These are phyloP conservation scores for Drosophila pseudotakahashii DNA, from an alignment of 2,888 invertebrate genomes.

Conservation along the genomic window DNA sequence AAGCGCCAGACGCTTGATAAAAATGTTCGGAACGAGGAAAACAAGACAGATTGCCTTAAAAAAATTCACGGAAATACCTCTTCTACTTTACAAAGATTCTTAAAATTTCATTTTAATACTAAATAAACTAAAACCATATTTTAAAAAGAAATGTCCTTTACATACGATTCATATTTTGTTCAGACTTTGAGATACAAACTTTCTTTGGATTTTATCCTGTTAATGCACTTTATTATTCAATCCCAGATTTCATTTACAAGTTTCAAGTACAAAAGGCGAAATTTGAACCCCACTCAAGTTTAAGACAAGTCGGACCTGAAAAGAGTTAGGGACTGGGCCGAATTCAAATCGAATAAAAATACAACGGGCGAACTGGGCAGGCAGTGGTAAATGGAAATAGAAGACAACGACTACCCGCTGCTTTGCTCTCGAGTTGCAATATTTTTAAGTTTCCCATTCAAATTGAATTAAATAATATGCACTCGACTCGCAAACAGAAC, in stretches of 20 bases:
- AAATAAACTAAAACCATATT: too few relatives aligned
- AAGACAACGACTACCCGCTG: slow-evolving; percentile 41
- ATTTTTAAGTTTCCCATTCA: slow-evolving; percentile 58
- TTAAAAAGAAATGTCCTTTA: too few relatives aligned
- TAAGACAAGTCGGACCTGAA: slow-evolving; percentile 9
- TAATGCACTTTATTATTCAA: not conserved
- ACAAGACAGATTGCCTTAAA: too few relatives aligned
- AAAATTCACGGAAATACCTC: too few relatives aligned
- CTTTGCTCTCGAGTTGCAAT: slow-evolving; percentile 56
- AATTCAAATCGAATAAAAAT: slow-evolving; percentile 35
- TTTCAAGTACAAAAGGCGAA: not conserved
- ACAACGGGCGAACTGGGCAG: slow-evolving; percentile 22
- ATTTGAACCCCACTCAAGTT: not conserved
- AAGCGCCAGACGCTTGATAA: slow-evolving; percentile 25
- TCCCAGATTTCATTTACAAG: not conserved
- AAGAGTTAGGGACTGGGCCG: slow-evolving; percentile 3
- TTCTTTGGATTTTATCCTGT: not conserved
- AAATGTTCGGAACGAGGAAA: not conserved
- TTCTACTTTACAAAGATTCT: too few relatives aligned
- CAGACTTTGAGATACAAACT: not conserved
- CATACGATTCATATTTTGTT: too few relatives aligned
- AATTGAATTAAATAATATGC: slow-evolving; percentile 75
- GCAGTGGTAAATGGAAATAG: slow-evolving; percentile 28
- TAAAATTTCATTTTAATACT: too few relatives aligned
- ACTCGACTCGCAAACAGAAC: slow-evolving; percentile 55